These are phyloP conservation scores for Oncopeltus fasciatus DNA, from an alignment of 1,140 invertebrate genomes.

Conservation along the genomic window DNA sequence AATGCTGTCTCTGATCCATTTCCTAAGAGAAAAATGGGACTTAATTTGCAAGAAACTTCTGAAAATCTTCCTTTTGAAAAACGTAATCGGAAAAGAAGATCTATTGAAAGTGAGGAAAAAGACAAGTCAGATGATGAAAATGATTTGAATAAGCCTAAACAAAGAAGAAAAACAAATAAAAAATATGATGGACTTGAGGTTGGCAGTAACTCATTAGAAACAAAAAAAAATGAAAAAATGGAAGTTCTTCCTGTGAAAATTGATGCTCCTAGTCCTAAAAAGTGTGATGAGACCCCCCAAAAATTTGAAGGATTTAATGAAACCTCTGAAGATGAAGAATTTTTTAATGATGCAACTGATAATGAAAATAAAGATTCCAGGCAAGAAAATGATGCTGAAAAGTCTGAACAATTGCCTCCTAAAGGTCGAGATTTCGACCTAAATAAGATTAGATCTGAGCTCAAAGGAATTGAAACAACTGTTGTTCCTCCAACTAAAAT, in stretches of 20 bases:
- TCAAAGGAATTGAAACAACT: conserved; percentile 59
- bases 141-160: conserved; percentile 1
- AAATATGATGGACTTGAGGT: not conserved
- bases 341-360: conserved; percentile 1
- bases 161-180: conserved; percentile 11
- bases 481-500: conserved; percentile 30
- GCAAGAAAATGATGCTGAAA: conserved; percentile 2
- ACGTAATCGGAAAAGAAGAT: conserved; percentile 18
- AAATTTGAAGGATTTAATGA: conserved; percentile 9
- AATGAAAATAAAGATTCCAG: conserved; percentile 2
- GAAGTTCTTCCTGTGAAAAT: not conserved
- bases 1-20: conserved; percentile 27
- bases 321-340: conserved; percentile 1
- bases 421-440: conserved; percentile 64
- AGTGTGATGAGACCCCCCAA: not conserved
- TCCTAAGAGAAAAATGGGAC: conserved; percentile 19
- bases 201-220: not conserved
- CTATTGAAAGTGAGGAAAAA: conserved; percentile 13
- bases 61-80: conserved; percentile 3
- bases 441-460: conserved; percentile 65
- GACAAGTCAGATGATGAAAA: conserved; percentile 13
- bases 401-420: conserved; percentile 25
- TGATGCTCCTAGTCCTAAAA: not conserved
- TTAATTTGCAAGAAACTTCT: conserved; percentile 12
- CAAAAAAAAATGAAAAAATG: not conserved